These are phyloP conservation scores for Pseudolycoriella hygida DNA, from an alignment of 2,888 invertebrate genomes.

Conservation along the genomic window DNA sequence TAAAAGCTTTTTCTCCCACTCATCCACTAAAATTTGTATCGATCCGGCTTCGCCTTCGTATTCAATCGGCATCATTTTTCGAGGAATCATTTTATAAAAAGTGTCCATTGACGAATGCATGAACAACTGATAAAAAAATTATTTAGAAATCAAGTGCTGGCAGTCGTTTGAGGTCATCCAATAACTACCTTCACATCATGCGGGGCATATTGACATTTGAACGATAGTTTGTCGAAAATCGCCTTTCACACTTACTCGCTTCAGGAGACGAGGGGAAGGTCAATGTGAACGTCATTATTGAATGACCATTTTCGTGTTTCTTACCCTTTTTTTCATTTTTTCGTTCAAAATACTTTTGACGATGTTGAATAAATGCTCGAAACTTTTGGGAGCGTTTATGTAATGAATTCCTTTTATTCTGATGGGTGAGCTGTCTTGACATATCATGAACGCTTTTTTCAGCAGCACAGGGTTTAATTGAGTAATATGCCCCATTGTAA, in stretches of 20 bases:
- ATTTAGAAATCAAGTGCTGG: too few species aligned
- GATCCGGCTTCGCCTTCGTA: conserved; percentile 44
- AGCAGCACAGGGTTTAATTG: background rate
- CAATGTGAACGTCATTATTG: too few species aligned
- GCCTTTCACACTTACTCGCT: too few species aligned
- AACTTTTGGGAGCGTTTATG: background rate
- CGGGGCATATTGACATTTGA: too few species aligned
- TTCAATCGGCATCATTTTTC: conserved; percentile 39
- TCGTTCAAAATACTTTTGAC: background rate
- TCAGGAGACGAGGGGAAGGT: too few species aligned
- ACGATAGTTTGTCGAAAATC: too few species aligned
- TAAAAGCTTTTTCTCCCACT: conserved; percentile 23
- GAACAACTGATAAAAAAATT: too few species aligned
- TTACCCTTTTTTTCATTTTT: background rate
- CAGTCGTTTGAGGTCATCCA: too few species aligned
- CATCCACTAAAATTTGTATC: conserved; percentile 22
- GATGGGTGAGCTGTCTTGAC: background rate
- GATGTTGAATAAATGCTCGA: background rate
- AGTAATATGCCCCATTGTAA: background rate
- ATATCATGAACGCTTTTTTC: background rate
- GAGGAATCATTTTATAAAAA: conserved; percentile 37
- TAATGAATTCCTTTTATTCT: background rate
- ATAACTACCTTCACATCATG: too few species aligned
- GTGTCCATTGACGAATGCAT: background rate
- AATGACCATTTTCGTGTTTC: too few species aligned